Evolutionary conservation across 2,797 vertebrate species (phyloP), one percentile per base, ranked within the genome.

Genomic region (Bovichtus diacanthus): DNA sequence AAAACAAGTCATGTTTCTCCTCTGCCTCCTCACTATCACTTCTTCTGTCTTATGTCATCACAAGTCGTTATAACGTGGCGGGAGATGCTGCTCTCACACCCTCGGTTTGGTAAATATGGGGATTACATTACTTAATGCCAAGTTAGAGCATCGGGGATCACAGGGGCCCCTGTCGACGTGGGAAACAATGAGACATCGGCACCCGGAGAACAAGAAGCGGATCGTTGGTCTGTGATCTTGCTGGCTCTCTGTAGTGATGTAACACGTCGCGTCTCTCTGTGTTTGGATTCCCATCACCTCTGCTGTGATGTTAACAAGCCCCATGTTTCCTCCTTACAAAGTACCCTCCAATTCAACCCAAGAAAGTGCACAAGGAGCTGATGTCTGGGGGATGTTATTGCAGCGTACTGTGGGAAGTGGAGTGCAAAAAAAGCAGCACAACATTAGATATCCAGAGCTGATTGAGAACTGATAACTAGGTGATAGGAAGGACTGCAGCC

Each of bases 1-100:
- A 71, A 83, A 85, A 83, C 83, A 78, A 51, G 69, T 18, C 74
- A 7, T 64, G 81, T 80, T 83, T 78, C 79, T 85, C 25, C 59
- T 43, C 56, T 38, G 11, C 39, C 56, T 54, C 68, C 44, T 55
- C 62, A 9, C 69, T 82, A 69, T 87, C 78, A 54, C 73, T 4
- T 59, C 59, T 38, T 62, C 84, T 90, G 84, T 70, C 46, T 78
- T 80, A 2, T 78, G 65, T 88, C 88, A 31, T 61, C 70, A 65
- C 23, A 23, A 39, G 49, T 66, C 7, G 0, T 21, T n/a, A n/a
- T 10, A 74, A 75, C 76, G 34, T 13, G 51, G 36, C 69, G 6
- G 61, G 65, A 54, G 21, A 60, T 53, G 44, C n/a, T 18, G 9
- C 31, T 31, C 61, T 50, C 27, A 6, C 50, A 19, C 47, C 43